These are phyloP conservation scores for Theropithecus gelada DNA, from an alignment of 2,113 vertebrate genomes.

Conservation along the genomic window DNA sequence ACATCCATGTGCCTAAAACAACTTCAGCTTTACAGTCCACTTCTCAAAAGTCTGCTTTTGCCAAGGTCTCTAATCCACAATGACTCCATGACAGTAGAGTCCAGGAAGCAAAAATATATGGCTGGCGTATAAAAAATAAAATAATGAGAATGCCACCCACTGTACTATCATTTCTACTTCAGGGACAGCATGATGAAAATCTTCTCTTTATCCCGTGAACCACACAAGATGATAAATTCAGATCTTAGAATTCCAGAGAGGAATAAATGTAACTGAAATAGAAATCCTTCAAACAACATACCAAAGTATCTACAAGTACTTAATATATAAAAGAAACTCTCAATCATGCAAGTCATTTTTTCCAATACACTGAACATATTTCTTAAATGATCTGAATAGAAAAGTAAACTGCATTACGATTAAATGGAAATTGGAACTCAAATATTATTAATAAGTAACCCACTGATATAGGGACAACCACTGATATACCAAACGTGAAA, in stretches of 20 bases:
- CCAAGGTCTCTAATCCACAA: background rate
- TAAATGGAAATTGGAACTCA: background rate
- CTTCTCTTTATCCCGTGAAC: background rate
- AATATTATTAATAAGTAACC: slow-evolving; percentile 13
- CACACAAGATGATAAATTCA: background rate
- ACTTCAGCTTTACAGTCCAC: background rate
- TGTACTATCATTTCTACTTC: background rate
- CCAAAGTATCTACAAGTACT: background rate
- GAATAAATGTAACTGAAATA: background rate
- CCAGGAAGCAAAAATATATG: background rate
- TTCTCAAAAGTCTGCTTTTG: background rate
- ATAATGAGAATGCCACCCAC: background rate
- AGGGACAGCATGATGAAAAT: slow-evolving; percentile 4
- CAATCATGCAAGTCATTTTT: background rate
- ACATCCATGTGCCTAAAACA: background rate
- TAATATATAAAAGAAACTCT: background rate
- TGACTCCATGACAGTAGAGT: background rate
- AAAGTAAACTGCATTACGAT: background rate
- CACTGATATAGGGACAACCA: background rate
- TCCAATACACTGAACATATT: background rate
- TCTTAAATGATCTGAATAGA: slow-evolving; percentile 10
- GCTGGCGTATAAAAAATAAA: background rate
- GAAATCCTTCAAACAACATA: background rate
- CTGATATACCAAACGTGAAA: background rate
- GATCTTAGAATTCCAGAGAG: slow-evolving; percentile 38